Percentiles rank a stretch among this genome's conserved stretches.
Conservation (phyloP, 2,888 invertebrate genomes). For the Cosmia pyralina region DNA sequence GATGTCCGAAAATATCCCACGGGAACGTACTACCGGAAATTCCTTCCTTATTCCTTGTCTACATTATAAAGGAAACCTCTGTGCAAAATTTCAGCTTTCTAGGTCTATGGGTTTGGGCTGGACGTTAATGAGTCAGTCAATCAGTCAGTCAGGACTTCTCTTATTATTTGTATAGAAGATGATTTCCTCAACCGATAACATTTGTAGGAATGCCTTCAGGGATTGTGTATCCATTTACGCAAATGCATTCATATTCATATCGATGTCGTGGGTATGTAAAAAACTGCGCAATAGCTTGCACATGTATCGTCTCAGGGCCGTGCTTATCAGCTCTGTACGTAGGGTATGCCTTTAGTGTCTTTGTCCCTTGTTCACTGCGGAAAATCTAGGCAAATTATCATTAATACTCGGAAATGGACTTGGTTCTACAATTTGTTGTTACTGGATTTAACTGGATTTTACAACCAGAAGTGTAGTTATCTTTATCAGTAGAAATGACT, state of each 20-base stretch:
- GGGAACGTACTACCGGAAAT: no score
- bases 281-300: slow-evolving; percentile 56
- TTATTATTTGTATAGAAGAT: no score
- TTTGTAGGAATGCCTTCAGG: slow-evolving; percentile 6
- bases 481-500: slow-evolving; percentile 16
- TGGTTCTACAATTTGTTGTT: slow-evolving; percentile 11
- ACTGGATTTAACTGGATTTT: slow-evolving; percentile 19
- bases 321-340: slow-evolving; percentile 42
- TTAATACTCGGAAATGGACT: slow-evolving; percentile 45
- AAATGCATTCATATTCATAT: slow-evolving; percentile 37
- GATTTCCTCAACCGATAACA: slow-evolving; percentile 19
- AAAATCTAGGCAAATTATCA: slow-evolving; percentile 45
- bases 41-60: no score
- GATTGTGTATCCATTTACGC: slow-evolving; percentile 27
- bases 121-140: no score
- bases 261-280: slow-evolving; percentile 37
- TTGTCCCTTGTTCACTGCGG: slow-evolving; percentile 52
- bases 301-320: slow-evolving; percentile 50
- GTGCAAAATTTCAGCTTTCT: no score
- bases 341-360: slow-evolving; percentile 38
- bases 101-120: no score
- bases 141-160: no score
- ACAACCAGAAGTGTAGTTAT: slow-evolving; percentile 17
- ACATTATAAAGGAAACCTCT: no score
- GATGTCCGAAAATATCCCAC: no score